Conservation (phyloP, 2,888 invertebrate genomes). For the Coelogynopora nodosa region DNA sequence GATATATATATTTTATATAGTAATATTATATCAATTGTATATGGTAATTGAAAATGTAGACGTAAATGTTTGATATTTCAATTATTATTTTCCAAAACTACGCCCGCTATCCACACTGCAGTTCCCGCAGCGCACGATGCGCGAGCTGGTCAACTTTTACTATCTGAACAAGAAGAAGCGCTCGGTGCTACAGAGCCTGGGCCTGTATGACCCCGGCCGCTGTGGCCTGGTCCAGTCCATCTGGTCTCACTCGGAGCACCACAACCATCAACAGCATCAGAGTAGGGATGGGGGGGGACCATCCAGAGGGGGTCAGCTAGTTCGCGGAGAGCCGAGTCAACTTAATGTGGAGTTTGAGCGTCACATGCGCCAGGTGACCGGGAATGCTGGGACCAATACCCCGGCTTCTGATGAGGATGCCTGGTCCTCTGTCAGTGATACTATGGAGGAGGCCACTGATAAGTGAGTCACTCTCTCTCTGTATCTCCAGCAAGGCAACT, state of each 20-base stretch:
- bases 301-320: neutral
- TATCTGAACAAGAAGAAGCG: neutral
- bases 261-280: too few relatives aligned
- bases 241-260: neutral
- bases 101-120: too few relatives aligned
- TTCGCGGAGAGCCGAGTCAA: neutral
- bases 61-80: too few relatives aligned
- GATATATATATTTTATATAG: too few relatives aligned
- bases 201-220: neutral
- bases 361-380: neutral
- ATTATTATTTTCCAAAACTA: too few relatives aligned
- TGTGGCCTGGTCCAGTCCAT: neutral
- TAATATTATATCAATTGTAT: too few relatives aligned
- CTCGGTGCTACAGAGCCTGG: neutral
- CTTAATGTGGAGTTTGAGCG: neutral
- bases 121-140: neutral
- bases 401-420: neutral
- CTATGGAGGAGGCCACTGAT: neutral
- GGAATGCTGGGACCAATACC: neutral
- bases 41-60: too few relatives aligned
- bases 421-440: neutral
- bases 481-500: too few relatives aligned
- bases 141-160: neutral
- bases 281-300: neutral
- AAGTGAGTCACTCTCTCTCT: too few relatives aligned